Evolutionary conservation across 23 tunicate genomes (phyloP).

Genomic region (Ascidia mentula): DNA sequence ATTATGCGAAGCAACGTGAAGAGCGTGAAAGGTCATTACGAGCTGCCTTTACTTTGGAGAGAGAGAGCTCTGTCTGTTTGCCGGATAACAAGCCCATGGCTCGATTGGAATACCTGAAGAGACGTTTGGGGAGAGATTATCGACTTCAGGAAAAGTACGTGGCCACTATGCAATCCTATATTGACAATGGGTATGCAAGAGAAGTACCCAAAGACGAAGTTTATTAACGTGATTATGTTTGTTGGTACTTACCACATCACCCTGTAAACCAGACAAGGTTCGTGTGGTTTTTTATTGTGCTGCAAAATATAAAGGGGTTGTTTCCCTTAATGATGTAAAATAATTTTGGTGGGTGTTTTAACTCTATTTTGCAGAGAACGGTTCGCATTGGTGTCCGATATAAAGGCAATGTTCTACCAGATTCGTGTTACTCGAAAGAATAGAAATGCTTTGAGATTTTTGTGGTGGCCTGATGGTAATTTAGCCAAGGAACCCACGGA

Average conservation of each 20-base stretch:
- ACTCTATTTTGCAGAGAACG: constrained; percentile 15
- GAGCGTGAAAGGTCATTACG: too few relatives aligned
- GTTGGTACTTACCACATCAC: constrained; percentile 23
- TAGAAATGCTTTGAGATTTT: constrained; percentile 14
- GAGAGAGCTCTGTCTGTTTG: too few relatives aligned
- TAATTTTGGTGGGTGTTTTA: constrained; percentile 10
- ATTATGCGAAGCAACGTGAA: too few relatives aligned
- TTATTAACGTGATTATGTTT: not conserved
- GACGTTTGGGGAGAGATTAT: too few relatives aligned
- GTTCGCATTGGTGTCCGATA: constrained; percentile 20
- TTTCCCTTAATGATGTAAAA: constrained; percentile 8
- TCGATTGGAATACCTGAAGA: too few relatives aligned
- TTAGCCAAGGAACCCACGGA: constrained; percentile 2
- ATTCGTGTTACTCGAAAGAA: not conserved
- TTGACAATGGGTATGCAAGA: constrained; percentile 8
- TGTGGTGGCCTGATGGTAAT: constrained; percentile 23
- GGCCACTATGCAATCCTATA: not conserved
- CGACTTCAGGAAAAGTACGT: constrained; percentile 13
- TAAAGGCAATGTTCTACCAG: constrained; percentile 33
- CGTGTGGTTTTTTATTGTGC: constrained; percentile 16
- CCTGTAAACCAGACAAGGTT: constrained; percentile 20
- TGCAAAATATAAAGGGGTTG: constrained; percentile 1
- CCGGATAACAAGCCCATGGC: too few relatives aligned
- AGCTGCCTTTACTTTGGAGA: too few relatives aligned
- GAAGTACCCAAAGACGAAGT: not conserved